Percentiles rank a stretch among this genome's conserved stretches.
Conservation (phyloP, 35 echinoderm and acorn worm species). For the Diadema setosum region DNA sequence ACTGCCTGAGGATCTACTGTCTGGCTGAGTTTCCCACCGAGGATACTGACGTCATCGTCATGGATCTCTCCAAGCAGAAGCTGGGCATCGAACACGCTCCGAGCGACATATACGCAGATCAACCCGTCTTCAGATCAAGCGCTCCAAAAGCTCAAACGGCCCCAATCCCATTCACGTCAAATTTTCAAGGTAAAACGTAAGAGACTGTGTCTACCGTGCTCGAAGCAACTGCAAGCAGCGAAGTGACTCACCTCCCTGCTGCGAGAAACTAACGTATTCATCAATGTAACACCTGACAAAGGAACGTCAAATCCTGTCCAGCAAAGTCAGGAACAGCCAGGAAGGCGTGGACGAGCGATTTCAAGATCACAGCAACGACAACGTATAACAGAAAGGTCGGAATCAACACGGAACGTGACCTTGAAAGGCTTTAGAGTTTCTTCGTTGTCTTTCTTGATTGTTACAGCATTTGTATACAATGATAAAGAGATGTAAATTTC, state of each 20-base stretch:
- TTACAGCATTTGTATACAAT: too few relatives aligned
- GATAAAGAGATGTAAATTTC: too few relatives aligned
- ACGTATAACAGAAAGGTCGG: neutral
- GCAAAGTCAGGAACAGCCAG: neutral
- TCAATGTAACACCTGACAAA: neutral
- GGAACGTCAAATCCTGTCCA: neutral
- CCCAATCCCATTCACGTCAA: too few relatives aligned
- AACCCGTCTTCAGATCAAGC: neutral
- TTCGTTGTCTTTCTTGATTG: too few relatives aligned
- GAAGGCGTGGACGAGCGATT: neutral
- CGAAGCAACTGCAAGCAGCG: too few relatives aligned
- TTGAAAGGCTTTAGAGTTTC: neutral
- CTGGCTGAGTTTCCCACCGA: neutral
- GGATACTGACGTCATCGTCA: neutral
- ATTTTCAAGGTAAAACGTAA: neutral
- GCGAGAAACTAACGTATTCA: neutral
- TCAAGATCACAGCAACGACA: neutral
- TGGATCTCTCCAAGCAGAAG: conserved; percentile 7
- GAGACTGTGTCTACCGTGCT: neutral
- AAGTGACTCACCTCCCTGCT: too few relatives aligned
- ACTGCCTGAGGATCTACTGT: neutral
- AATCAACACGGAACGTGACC: neutral
- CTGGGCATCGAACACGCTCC: neutral
- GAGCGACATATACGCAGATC: conserved; percentile 2
- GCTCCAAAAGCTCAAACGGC: neutral